phyloP scores from a whole-genome alignment of 2,888 invertebrate species.

The Synergus laeviventris region DNA sequence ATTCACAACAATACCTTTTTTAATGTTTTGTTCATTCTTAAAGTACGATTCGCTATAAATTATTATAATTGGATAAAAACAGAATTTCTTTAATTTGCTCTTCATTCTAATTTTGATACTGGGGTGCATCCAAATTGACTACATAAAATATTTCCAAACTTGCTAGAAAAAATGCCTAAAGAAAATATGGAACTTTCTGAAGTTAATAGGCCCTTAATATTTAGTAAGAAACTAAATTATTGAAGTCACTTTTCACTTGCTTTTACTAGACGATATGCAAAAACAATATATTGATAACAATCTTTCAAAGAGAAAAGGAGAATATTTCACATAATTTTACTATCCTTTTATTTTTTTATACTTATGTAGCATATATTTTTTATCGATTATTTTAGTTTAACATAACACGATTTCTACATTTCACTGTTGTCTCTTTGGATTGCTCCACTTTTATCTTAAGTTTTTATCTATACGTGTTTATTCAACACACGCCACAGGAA shows the following conservation, averaged over 20 bases:
- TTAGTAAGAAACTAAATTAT: background rate
- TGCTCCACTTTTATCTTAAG: slow-evolving; percentile 1
- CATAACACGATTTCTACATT: background rate
- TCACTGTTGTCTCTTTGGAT: background rate
- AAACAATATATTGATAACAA: no score
- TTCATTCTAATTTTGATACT: background rate
- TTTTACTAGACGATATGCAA: no score
- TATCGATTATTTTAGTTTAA: background rate
- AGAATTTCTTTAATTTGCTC: background rate
- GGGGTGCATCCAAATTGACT: no score
- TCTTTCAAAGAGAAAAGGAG: no score
- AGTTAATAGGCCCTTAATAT: background rate
- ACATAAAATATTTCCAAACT: no score
- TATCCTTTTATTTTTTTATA: background rate
- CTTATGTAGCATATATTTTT: background rate
- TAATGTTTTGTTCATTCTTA: background rate
- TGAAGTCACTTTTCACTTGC: no score
- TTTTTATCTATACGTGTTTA: slow-evolving; percentile 1
- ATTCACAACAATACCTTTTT: background rate
- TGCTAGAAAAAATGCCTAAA: no score
- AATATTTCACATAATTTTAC: background rate
- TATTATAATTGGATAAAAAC: background rate
- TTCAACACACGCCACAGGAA: background rate
- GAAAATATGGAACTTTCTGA: background rate
- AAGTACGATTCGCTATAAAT: background rate